phyloP scores from a whole-genome alignment of 2,888 invertebrate species.

The Tigriopus californicus region DNA sequence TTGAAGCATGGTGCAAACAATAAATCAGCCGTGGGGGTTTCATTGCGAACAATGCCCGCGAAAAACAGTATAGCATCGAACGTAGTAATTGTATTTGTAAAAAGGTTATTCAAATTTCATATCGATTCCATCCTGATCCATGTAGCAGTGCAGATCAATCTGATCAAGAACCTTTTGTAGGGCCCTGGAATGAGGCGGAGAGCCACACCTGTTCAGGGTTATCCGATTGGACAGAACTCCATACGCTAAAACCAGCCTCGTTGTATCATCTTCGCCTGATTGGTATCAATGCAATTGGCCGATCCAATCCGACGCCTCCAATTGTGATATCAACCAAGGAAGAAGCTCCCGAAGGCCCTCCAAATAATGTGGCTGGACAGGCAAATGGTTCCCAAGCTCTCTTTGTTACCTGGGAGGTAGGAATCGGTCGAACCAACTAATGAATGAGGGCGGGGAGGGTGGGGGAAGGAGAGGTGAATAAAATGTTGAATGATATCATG shows the following conservation, averaged over 20 bases:
- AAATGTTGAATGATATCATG: too few species aligned
- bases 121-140: too few species aligned
- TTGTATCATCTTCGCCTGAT: not conserved
- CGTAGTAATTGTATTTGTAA: too few species aligned
- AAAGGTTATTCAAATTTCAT: too few species aligned
- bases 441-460: too few species aligned
- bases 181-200: not conserved
- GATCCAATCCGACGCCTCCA: not conserved
- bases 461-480: too few species aligned
- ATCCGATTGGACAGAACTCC: not conserved
- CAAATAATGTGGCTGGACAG: not conserved
- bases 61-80: too few species aligned
- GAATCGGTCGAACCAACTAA: not conserved
- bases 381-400: conserved; percentile 6
- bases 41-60: too few species aligned
- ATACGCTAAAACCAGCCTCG: not conserved
- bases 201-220: not conserved
- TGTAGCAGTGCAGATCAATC: not conserved
- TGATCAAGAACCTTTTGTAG: not conserved
- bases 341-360: not conserved
- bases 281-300: not conserved
- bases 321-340: not conserved
- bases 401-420: conserved; percentile 5
- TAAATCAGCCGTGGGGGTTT: too few species aligned
- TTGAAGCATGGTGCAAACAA: too few species aligned